Base-by-base conservation (phyloP, 2,888 invertebrate genomes). In the Drosophila borborema region DNA sequence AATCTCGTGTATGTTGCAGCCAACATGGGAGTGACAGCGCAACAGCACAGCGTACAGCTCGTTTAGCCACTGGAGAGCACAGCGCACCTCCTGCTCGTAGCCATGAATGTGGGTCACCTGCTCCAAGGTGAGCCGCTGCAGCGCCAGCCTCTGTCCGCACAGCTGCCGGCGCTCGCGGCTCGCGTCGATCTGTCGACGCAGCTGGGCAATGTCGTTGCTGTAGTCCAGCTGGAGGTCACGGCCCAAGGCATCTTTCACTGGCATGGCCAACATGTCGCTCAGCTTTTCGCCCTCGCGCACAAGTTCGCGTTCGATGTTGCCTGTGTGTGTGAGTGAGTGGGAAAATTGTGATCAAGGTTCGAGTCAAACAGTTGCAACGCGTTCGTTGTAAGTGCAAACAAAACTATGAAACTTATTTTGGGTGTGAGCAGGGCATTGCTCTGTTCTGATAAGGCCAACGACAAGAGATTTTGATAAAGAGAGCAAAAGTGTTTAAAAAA, bases 171-270 rank as follows among this genome's bases (percentile, higher is more conserved):
- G 94, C 7, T 96, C 95, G 61, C 95, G 95, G 43, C 96, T 95
- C 53, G 95, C 95, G 80, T 96, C 96, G 74, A 96, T 93, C 85
- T 96, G 95, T 86, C 96, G 96, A 77, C 95, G 94, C 65, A 97
- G 95, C 91, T 96, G 96, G 64, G 95, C 94, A 64, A 96, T 96
- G 87, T 96, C 96, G 89, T 95, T 95, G 77, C 95, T 94, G 85
- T 96, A 96, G 93, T 97, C 94, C 83, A 96, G 94, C 76, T 94
- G 94, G 80, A 96, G 93, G 89, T 96, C 95, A 81, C 96, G 94
- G 56, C 96, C 96, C 72, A 96, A 93, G 1, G 96, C 96, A 92
- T 97, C 96, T 93, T 96, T 96, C 74, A 97, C 95, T 12, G 96
- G 96, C 94, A 96, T 95, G 46, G 96, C 95, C 81, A 97, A 94